Evolutionary conservation across 2,113 vertebrate genomes (phyloP).

Genomic region (Forbesichthys agassizii): DNA sequence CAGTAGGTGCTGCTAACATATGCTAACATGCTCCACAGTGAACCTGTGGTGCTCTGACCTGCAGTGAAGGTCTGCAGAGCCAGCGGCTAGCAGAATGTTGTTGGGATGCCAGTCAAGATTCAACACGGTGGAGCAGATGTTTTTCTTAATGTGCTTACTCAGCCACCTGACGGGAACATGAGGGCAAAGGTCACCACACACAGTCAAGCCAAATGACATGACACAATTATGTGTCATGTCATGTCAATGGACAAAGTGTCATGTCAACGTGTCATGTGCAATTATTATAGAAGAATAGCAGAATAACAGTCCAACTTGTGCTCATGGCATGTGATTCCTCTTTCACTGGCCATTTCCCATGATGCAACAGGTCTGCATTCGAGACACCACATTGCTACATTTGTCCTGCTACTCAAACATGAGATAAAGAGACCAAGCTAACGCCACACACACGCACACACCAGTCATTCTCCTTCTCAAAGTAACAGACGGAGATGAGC

Average conservation of each 20-base stretch:
- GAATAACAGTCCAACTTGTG: too few relatives aligned
- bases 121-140: slow-evolving; percentile 78
- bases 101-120: slow-evolving; percentile 83
- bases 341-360: too few relatives aligned
- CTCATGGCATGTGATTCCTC: too few relatives aligned
- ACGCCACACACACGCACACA: slow-evolving; percentile 41
- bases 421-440: too few relatives aligned
- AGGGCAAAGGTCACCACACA: background rate
- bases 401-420: background rate
- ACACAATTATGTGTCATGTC: background rate
- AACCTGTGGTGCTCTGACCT: slow-evolving; percentile 57
- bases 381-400: background rate
- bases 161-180: slow-evolving; percentile 73
- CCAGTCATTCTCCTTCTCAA: slow-evolving; percentile 84
- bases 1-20: too few relatives aligned
- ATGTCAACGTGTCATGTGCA: too few relatives aligned
- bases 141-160: slow-evolving; percentile 83
- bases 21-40: too few relatives aligned
- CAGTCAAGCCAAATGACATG: background rate
- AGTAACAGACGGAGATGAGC: slow-evolving; percentile 82
- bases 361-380: too few relatives aligned
- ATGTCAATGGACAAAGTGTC: too few relatives aligned
- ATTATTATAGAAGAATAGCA: too few relatives aligned
- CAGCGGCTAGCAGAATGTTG: slow-evolving; percentile 79
- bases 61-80: slow-evolving; percentile 80